These are phyloP conservation scores for Columba janthina DNA, from an alignment of 2,113 vertebrate species.

Conservation along the genomic window DNA sequence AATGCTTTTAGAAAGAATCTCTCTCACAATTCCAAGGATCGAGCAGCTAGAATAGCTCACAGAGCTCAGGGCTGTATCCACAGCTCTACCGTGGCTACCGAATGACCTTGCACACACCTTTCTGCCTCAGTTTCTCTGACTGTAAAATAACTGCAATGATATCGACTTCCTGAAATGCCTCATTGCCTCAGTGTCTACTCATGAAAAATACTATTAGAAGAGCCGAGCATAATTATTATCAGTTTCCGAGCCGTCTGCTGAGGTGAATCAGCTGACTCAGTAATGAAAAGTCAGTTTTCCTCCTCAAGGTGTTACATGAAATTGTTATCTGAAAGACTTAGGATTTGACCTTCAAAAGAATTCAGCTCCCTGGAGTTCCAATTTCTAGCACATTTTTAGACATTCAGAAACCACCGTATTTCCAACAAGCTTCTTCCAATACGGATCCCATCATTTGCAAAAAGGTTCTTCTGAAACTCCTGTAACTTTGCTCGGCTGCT, in stretches of 20 bases:
- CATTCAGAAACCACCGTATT: background rate
- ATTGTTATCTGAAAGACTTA: background rate
- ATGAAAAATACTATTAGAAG: background rate
- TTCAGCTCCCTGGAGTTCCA: background rate
- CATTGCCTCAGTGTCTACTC: slow-evolving; percentile 1
- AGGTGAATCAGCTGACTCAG: slow-evolving; percentile 24
- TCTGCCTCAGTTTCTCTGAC: slow-evolving; percentile 55
- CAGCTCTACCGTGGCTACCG: background rate
- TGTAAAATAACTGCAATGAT: background rate
- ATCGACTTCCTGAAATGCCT: background rate
- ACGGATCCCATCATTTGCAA: rapidly evolving
- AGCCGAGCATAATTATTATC: background rate
- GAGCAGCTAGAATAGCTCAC: background rate
- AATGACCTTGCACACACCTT: background rate
- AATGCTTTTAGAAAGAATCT: background rate
- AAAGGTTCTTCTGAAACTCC: background rate
- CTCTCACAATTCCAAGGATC: background rate
- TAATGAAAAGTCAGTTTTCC: slow-evolving; percentile 22
- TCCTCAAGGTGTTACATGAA: background rate
- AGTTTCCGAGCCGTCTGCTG: background rate
- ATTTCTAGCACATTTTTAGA: background rate
- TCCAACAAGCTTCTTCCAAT: background rate
- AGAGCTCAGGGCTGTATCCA: background rate
- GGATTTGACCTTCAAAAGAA: background rate
- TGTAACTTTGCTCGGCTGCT: background rate